Percentiles rank a stretch among this genome's conserved stretches.
Conservation (phyloP, 1,140 invertebrate genomes). For the Colletes gigas region DNA sequence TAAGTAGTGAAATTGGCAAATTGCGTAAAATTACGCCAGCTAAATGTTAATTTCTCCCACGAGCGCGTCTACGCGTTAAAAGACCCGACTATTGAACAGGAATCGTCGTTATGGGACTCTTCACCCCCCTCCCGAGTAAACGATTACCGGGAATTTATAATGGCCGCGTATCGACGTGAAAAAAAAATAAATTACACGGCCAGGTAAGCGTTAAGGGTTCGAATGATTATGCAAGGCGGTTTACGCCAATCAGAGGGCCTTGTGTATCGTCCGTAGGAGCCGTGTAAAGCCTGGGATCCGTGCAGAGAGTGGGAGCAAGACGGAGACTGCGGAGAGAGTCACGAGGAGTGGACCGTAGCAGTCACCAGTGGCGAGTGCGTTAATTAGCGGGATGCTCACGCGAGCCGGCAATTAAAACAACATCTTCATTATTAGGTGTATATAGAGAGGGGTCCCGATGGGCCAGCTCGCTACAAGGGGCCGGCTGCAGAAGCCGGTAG, state of each 20-base stretch:
- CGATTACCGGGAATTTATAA: slow-evolving; percentile 6
- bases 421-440: slow-evolving; percentile 81
- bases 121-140: not conserved
- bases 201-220: slow-evolving; percentile 1
- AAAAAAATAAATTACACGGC: not conserved
- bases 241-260: slow-evolving; percentile 28
- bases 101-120: not conserved
- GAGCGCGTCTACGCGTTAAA: no score
- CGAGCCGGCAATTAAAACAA: slow-evolving; percentile 80
- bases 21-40: no score
- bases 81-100: no score
- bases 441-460: slow-evolving; percentile 54
- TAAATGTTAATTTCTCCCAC: no score
- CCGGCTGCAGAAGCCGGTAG: slow-evolving; percentile 27
- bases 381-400: slow-evolving; percentile 80
- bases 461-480: slow-evolving; percentile 23
- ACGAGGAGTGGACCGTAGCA: slow-evolving; percentile 69
- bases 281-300: slow-evolving; percentile 4
- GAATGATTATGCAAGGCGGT: slow-evolving; percentile 21
- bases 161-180: no score
- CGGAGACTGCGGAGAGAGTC: slow-evolving; percentile 59
- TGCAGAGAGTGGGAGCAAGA: not conserved
- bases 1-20: no score
- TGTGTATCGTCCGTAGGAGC: slow-evolving; percentile 14
- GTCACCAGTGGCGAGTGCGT: slow-evolving; percentile 76